Base-by-base conservation (phyloP, 2,113 vertebrate genomes). In the Takifugu bimaculatus region DNA sequence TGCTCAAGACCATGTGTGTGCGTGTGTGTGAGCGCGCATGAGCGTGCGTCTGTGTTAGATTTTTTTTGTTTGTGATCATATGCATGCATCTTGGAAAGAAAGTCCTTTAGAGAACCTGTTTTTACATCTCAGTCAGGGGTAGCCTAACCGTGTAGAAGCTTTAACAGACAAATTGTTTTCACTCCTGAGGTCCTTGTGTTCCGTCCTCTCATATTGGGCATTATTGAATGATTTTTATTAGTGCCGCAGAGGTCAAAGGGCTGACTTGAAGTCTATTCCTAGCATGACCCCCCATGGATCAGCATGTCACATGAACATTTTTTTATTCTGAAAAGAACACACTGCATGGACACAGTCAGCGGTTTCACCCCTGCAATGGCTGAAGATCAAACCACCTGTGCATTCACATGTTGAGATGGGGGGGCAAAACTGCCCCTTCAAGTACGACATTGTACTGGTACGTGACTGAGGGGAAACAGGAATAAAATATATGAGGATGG, bases 401-500 rank as follows among this genome's bases (percentile, higher is more conserved):
- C 73, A 10, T 39, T 39, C 9, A 48, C 14, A 12, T 5, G n/a
- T n/a, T 48, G 45, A 14, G n/a, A 4, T 48, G 45, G 12, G 6
- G 2, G n/a, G 1, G 45, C 45, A 48, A 13, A 14, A 2, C 13
- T 14, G 10, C 45, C 13, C 15, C 45, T 47, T 13, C 45, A 20
- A 20, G 20, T 20, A 20, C 20, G 45, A 60, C 47, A 61, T 74
- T 73, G 64, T 73, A 62, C 72, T 59, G 39, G 60, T 68, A 26
- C 54, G 52, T 47, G 52, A 68, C 49, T 26, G 50, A 44, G 49
- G 29, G 58, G 63, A 44, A 42, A 63, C 28, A 2, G 50, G 54
- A 13, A 47, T 54, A 67, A 69, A 75, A 63, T 70, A 70, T 55
- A 52, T 50, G 58, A 54, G 76, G 84, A 78, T 73, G 73, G 43